Base-by-base conservation (phyloP, 2,888 invertebrate species). In the Calameuta idolon region DNA sequence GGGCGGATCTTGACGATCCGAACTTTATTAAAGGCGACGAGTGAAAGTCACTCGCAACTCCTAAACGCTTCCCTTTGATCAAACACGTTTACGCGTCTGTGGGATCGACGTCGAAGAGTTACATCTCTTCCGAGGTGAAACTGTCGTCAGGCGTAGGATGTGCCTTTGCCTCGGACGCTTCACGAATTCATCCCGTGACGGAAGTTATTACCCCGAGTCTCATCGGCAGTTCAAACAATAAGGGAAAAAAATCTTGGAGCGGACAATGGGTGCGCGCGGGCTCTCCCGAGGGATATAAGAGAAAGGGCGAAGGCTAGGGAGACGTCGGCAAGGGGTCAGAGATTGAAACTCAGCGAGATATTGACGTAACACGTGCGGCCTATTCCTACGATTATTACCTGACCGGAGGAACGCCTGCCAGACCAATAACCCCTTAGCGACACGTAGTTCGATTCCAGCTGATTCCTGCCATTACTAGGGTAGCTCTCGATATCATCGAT, bases 221-320 rank as follows among this genome's bases (percentile, higher is more conserved):
- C 77, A 80, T 77, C 78, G 69, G 71, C 30, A 73, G 75, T 76
- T 79, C 77, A 71, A 55, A 78, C 78, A 76, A 77, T 77, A 76
- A 75, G 75, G 74, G 71, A 30, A 37, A 77, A 77, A 37, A 55
- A 23, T 55, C 55, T 55, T 55, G 71, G 31, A 31, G 23, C 33
- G 31, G 71, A 71, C 71, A 71, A 71, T 71, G 71, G 31, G 71
- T n/a, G n/a, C 9, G 71, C 71, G 31, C 71, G 31, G 31, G 31
- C 23, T 31, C 71, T 34, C 33, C 11, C 4, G 31, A 12, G 55
- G 23, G 55, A 55, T 55, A 23, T 23, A 23, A 55, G 55, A 55
- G 23, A 23, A 15, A 23, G 23, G 15, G 23, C 55, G 1, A 55
- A 55, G 23, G 55, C 23, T 23, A 55, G 23, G 55, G 55, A 23